These are phyloP conservation scores for Porites divaricata DNA, from an alignment of 92 coral and sea anemone species.

Conservation along the genomic window DNA sequence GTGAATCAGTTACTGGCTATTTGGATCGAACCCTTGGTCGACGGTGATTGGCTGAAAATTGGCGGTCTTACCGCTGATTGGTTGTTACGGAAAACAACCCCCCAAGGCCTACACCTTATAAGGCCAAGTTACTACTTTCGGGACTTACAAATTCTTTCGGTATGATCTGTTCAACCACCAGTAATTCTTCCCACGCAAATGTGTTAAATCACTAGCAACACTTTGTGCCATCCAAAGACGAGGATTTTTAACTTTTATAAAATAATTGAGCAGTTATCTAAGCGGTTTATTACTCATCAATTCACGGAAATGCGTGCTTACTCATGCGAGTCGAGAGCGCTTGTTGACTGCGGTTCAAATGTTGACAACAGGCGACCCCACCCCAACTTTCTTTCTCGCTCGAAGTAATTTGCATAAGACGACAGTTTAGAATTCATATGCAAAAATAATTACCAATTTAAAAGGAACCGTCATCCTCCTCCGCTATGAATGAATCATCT, in stretches of 20 bases:
- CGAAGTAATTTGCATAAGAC: constrained; percentile 45
- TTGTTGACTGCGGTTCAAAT: constrained; percentile 34
- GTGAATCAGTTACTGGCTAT: constrained; percentile 99
- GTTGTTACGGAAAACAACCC: constrained; percentile 94
- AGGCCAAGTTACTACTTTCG: constrained; percentile 99
- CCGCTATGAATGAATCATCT: constrained; percentile 48
- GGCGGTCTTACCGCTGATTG: constrained; percentile 83
- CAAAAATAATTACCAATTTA: constrained; percentile 12
- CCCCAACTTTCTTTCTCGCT: constrained; percentile 54
- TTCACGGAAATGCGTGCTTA: constrained; percentile 49
- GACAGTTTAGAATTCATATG: constrained; percentile 40
- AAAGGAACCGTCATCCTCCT: constrained; percentile 52
- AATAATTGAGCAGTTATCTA: neutral
- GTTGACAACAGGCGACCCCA: constrained; percentile 45
- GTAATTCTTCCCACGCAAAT: constrained; percentile 38
- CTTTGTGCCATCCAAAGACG: neutral
- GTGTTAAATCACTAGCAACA: constrained; percentile 9
- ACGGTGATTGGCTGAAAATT: constrained; percentile 82
- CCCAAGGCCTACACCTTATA: constrained; percentile 87
- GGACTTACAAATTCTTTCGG: constrained; percentile 96
- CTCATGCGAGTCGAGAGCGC: constrained; percentile 33
- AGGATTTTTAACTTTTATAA: no score
- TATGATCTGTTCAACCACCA: constrained; percentile 73
- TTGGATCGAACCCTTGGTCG: constrained; percentile 77
- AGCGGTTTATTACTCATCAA: constrained; percentile 1